Evolutionary conservation across 2,797 vertebrate species (phyloP), one percentile per base, ranked within the genome.

Genomic region (Onychomys arenicola): DNA sequence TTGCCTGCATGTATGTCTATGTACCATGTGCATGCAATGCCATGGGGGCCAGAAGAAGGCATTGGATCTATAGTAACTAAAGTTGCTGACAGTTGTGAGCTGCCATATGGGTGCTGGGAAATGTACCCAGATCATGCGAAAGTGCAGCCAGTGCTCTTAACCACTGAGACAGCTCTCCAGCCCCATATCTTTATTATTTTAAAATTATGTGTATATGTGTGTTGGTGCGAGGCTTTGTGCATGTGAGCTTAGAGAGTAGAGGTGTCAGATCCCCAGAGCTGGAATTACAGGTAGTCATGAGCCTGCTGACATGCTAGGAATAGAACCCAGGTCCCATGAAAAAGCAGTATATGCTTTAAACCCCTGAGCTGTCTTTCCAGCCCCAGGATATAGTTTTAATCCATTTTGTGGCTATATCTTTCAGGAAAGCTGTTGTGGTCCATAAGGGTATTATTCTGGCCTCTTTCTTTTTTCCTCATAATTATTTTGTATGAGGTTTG

Each of bases 361-460:
- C 40, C 59, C 40, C 61, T 69, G 63, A 52, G 32, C 63, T 27
- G 71, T 55, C 34, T 87, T 37, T 71, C 65, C 14, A 87, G 65
- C 46, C 25, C 6, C 46, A 57, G 34, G 52, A 87, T 55, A 17
- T 84, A 91, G 16, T 90, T 96, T 89, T 91, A 82, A 78, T 94
- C 46, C 90, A 25, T 94, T 92, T 85, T 65, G 4, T 92, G n/a
- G 67, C 32, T 52, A 16, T 61, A n/a, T n/a, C 13, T 93, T 93
- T 96, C 75, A 89, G 69, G 6, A 16, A 63, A 71, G 75, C 11
- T 49, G 92, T 76, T 34, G 21, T 90, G 82, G 12, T 87, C n/a
- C 77, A 19, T 40, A 6, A 3, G 1, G 9, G 69, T 78, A 11
- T 80, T 85, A 63, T 82, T 86, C 65, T 84, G 27, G 37, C 52